Evolutionary conservation across 2,888 invertebrate genomes (phyloP).

Genomic region (Saturnia japonica): DNA sequence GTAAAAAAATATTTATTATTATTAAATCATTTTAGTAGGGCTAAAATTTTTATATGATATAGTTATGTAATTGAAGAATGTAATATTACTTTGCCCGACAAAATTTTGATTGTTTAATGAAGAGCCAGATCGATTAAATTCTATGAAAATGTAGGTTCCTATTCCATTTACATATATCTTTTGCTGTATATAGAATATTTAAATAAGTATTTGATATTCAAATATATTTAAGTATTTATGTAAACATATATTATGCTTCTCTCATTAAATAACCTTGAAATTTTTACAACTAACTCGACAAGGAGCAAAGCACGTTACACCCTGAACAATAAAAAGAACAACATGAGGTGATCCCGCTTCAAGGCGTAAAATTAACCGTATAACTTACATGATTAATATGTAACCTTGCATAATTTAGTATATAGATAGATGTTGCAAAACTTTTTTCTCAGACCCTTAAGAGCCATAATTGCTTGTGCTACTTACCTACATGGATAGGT

Average conservation of each 20-base stretch:
- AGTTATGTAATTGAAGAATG: too few relatives aligned
- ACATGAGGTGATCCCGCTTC: background rate
- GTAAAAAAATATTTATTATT: too few relatives aligned
- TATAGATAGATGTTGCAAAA: background rate
- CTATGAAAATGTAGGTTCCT: too few relatives aligned
- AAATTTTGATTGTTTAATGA: too few relatives aligned
- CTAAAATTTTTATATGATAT: too few relatives aligned
- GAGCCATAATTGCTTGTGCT: slow-evolving; percentile 7
- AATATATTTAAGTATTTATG: background rate
- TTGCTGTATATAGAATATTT: too few relatives aligned
- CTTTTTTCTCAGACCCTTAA: background rate
- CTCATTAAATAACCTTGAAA: background rate
- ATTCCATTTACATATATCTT: too few relatives aligned
- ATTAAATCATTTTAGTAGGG: too few relatives aligned
- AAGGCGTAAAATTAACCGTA: background rate
- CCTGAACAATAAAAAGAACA: background rate
- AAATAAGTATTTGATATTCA: background rate
- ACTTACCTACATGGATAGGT: background rate
- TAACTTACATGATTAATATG: background rate
- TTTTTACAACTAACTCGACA: background rate
- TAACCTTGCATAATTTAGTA: slow-evolving; percentile 13
- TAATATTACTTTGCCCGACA: too few relatives aligned
- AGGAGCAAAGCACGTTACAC: background rate
- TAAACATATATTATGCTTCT: background rate
- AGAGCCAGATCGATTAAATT: too few relatives aligned